phyloP scores from a whole-genome alignment of 2,797 vertebrate genomes.

The Podarcis siculus region DNA sequence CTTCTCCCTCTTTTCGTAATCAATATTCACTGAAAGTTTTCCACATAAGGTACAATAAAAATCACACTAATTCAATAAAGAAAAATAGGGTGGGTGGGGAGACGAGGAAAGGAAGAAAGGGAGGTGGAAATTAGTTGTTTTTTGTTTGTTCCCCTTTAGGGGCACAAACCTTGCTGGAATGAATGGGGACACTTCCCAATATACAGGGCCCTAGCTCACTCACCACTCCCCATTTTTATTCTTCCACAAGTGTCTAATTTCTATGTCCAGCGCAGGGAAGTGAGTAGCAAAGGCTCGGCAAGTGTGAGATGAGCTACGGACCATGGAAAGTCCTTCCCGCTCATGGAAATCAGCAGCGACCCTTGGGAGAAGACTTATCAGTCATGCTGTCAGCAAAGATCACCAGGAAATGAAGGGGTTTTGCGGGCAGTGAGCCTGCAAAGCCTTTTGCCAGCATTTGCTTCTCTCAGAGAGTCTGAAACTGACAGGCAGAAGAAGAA shows the following conservation, averaged over 20 bases:
- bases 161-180: not conserved
- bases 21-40: no score
- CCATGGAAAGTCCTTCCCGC: no score
- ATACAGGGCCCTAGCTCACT: not conserved
- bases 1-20: no score
- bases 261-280: not conserved
- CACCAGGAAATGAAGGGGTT: slow-evolving; percentile 43
- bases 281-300: not conserved
- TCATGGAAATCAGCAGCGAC: not conserved
- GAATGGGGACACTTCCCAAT: not conserved
- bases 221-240: not conserved
- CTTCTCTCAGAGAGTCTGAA: slow-evolving; percentile 57
- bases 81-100: no score
- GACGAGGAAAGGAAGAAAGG: not conserved
- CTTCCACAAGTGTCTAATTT: not conserved
- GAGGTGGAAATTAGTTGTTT: not conserved
- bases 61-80: no score
- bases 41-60: no score
- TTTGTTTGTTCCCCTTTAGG: not conserved
- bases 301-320: no score
- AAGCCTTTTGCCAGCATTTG: slow-evolving; percentile 47
- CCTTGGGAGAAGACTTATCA: rapidly evolving
- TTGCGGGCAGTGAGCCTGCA: slow-evolving; percentile 29
- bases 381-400: slow-evolving; percentile 35
- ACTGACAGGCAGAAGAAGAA: slow-evolving; percentile 75